phyloP scores from a whole-genome alignment of 2,113 vertebrate genomes.

The Megaleporinus macrocephalus region DNA sequence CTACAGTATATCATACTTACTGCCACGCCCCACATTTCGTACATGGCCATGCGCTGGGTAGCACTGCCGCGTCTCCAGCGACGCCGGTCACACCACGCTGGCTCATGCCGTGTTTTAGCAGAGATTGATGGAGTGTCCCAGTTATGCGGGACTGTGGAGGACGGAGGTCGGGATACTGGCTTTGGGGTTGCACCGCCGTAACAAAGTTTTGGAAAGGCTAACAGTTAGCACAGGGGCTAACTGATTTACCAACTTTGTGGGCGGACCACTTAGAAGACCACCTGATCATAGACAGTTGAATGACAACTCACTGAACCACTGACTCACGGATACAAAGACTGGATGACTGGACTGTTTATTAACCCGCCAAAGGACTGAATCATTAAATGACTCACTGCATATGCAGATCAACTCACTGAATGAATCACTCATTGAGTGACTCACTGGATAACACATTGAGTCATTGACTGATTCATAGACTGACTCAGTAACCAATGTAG shows the following conservation, averaged over 20 bases:
- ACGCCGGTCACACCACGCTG: conserved; percentile 68
- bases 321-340: too few species aligned
- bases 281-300: too few species aligned
- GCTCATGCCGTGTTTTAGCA: conserved; percentile 69
- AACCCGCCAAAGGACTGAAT: not conserved
- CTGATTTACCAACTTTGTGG: too few species aligned
- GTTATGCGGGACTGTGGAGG: conserved; percentile 63
- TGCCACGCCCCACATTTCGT: conserved; percentile 69
- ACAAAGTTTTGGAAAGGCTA: not conserved
- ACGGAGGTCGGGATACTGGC: conserved; percentile 38
- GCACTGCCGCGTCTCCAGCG: conserved; percentile 67
- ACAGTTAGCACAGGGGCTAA: too few species aligned
- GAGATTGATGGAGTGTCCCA: conserved; percentile 78
- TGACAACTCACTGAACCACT: not conserved
- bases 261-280: too few species aligned
- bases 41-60: conserved; percentile 71
- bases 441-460: too few species aligned
- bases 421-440: not conserved
- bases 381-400: not conserved
- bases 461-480: not conserved
- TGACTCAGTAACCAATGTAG: not conserved
- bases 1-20: conserved; percentile 77
- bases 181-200: not conserved
- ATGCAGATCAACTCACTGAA: not conserved
- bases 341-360: not conserved